Conservation (phyloP, 2,113 vertebrate genomes). For the Pelmatolapia mariae region DNA sequence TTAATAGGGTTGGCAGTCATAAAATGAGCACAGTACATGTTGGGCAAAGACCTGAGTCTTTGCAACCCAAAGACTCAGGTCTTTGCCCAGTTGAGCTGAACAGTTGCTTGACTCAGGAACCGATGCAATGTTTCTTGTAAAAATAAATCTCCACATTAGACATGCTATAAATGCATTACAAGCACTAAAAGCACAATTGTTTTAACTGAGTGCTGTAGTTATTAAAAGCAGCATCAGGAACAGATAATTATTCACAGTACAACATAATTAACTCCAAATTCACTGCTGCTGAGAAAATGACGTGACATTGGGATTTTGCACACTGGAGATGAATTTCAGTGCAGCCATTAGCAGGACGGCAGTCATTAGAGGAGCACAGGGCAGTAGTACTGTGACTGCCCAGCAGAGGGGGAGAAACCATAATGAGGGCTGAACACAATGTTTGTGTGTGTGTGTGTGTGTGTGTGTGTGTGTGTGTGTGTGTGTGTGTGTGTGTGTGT, state of each 20-base stretch:
- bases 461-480: neutral
- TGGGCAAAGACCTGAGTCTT: neutral
- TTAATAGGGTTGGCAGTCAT: neutral
- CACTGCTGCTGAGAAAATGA: neutral
- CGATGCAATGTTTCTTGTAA: neutral
- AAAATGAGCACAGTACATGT: neutral
- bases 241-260: neutral
- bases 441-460: neutral
- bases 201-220: neutral
- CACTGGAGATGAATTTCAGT: constrained; percentile 6
- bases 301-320: neutral
- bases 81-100: neutral
- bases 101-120: neutral
- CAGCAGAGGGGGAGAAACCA: constrained; percentile 62
- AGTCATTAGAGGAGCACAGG: neutral
- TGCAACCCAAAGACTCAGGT: neutral
- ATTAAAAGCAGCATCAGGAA: neutral
- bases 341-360: neutral
- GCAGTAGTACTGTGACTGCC: constrained; percentile 40
- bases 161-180: constrained; percentile 4
- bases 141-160: neutral
- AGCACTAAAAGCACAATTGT: neutral
- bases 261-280: neutral
- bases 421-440: constrained; percentile 20
- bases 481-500: neutral